Percentiles rank a stretch among this genome's conserved stretches.
Conservation (phyloP, 2,797 vertebrate genomes). For the Artibeus jamaicensis region DNA sequence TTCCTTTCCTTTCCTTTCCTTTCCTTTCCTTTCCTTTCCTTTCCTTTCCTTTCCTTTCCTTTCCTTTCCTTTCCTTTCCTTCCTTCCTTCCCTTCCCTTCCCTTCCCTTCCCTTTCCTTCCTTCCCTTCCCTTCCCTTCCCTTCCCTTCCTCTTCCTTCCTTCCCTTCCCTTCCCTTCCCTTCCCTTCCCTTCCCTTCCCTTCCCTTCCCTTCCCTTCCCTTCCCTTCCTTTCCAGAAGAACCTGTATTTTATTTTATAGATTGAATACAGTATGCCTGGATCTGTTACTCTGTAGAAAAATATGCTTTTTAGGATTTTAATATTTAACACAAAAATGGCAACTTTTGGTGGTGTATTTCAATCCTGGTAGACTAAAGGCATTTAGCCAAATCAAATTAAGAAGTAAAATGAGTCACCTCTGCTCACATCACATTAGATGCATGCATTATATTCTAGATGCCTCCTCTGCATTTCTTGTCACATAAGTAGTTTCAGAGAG, state of each 20-base stretch:
- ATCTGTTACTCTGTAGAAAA: not conserved
- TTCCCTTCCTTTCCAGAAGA: not conserved
- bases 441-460: not conserved
- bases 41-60: no score
- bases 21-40: no score
- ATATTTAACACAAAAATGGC: not conserved
- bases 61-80: fast-evolving
- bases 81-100: no score
- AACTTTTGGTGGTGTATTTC: not conserved
- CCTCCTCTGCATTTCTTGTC: conserved; percentile 16
- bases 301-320: not conserved
- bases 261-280: not conserved
- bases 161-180: fast-evolving
- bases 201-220: no score
- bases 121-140: no score
- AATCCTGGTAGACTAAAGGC: not conserved
- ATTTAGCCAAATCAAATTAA: conserved; percentile 17
- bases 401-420: not conserved
- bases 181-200: no score
- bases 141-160: no score
- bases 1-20: no score
- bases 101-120: no score
- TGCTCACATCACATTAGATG: not conserved
- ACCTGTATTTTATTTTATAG: not conserved
- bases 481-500: not conserved